Evolutionary conservation across 2,113 vertebrate species (phyloP).

Genomic region (Sebastes fasciatus): DNA sequence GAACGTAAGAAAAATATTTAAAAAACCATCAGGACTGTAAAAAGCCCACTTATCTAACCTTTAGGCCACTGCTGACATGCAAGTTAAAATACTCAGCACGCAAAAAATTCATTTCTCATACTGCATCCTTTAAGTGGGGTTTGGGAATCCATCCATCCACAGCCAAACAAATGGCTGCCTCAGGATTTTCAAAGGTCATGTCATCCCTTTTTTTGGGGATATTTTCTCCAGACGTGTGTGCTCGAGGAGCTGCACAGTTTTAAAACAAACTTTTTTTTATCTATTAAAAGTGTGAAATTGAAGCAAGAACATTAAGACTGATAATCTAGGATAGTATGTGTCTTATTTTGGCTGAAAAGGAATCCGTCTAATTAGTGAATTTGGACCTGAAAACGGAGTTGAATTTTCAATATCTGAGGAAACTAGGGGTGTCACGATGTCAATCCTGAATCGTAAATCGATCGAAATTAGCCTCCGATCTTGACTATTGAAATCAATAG

Average conservation of each 20-base stretch:
- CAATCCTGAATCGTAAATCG: too few species aligned
- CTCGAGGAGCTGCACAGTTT: neutral
- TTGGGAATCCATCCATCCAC: neutral
- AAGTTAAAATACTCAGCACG: neutral
- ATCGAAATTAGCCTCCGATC: too few species aligned
- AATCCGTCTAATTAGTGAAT: constrained; percentile 12
- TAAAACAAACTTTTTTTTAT: neutral
- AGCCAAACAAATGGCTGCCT: constrained; percentile 6
- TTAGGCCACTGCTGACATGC: neutral
- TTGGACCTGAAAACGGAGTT: constrained; percentile 5
- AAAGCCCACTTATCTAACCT: neutral
- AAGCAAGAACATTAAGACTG: neutral
- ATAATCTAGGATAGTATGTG: neutral
- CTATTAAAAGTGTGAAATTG: neutral
- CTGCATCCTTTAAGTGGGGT: neutral
- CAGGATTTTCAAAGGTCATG: constrained; percentile 12
- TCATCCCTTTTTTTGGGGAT: neutral
- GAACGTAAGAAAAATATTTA: neutral
- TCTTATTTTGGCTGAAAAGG: constrained; percentile 7
- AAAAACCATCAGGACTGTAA: neutral
- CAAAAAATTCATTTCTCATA: neutral
- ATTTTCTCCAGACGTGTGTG: neutral
- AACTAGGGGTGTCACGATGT: neutral
- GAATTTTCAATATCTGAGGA: constrained; percentile 17
- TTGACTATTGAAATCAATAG: too few species aligned